Conservation (phyloP, 1,140 invertebrate species). For the Sinella curviseta region DNA sequence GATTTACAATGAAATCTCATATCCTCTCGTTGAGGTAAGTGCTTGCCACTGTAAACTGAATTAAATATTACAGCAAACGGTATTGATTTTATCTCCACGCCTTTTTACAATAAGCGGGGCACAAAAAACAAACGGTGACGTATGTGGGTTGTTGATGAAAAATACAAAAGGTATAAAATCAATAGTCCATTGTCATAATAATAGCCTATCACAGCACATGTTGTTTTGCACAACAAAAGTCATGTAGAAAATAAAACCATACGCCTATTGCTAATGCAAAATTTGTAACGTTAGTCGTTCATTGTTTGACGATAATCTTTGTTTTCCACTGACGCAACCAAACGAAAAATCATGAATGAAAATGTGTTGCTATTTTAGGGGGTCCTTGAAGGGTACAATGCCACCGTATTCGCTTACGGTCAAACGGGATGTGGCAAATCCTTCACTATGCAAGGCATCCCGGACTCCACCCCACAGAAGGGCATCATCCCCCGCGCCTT, state of each 20-base stretch:
- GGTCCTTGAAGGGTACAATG: slow-evolving; percentile 83
- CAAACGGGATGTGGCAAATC: slow-evolving; percentile 79
- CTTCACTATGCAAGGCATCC: slow-evolving; percentile 79
- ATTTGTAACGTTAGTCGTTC: too few relatives aligned
- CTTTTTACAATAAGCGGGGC: too few relatives aligned
- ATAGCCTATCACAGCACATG: too few relatives aligned
- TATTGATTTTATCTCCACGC: too few relatives aligned
- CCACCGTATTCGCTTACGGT: slow-evolving; percentile 83
- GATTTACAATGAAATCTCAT: slow-evolving; percentile 70
- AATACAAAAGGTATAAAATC: too few relatives aligned
- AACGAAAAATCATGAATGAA: neutral
- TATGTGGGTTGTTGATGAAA: too few relatives aligned
- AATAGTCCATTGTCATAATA: too few relatives aligned
- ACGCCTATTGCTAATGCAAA: too few relatives aligned
- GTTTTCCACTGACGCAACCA: neutral
- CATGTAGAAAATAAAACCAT: too few relatives aligned
- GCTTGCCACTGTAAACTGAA: neutral
- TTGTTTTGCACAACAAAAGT: too few relatives aligned
- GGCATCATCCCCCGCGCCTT: slow-evolving; percentile 84
- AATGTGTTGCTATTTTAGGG: slow-evolving; percentile 58
- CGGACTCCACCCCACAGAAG: slow-evolving; percentile 57
- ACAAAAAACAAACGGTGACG: too few relatives aligned
- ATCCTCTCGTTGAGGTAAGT: slow-evolving; percentile 67
- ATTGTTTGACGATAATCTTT: neutral
- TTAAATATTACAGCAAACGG: neutral